phyloP scores from a whole-genome alignment of 2,113 vertebrate species.

The Corythornis vintsioides region DNA sequence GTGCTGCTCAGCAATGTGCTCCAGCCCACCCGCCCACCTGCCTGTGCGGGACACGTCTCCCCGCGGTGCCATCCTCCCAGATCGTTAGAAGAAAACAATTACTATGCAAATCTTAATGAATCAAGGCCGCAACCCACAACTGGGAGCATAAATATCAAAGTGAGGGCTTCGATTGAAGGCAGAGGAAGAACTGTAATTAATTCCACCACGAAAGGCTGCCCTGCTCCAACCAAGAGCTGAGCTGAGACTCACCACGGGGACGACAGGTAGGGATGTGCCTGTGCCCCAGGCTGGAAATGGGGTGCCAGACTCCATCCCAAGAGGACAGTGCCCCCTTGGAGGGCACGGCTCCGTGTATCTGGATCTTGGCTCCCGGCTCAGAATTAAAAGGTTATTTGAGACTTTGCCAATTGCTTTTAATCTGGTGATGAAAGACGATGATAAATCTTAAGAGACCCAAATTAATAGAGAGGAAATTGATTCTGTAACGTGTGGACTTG shows the following conservation, averaged over 20 bases:
- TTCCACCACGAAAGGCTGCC: neutral
- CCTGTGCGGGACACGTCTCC: neutral
- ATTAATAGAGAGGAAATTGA: slow-evolving; percentile 77
- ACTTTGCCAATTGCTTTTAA: slow-evolving; percentile 69
- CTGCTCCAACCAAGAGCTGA: neutral
- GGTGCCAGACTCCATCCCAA: neutral
- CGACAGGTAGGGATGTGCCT: neutral
- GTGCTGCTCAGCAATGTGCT: neutral
- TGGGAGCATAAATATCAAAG: slow-evolving; percentile 65
- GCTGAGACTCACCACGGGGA: rapidly evolving
- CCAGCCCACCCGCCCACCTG: rapidly evolving
- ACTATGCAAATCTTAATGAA: slow-evolving; percentile 67
- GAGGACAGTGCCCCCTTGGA: rapidly evolving
- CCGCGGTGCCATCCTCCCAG: slow-evolving; percentile 18
- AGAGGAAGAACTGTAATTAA: slow-evolving; percentile 39
- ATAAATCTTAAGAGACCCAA: slow-evolving; percentile 72
- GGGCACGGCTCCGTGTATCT: neutral
- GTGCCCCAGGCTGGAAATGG: rapidly evolving
- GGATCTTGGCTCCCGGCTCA: slow-evolving; percentile 16
- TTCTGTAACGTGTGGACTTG: slow-evolving; percentile 64
- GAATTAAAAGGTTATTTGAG: slow-evolving; percentile 73
- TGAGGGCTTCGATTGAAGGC: slow-evolving; percentile 6
- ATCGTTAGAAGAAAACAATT: slow-evolving; percentile 62
- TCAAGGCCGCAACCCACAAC: slow-evolving; percentile 38
- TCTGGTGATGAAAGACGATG: slow-evolving; percentile 59